Base-by-base conservation (phyloP, 1,140 invertebrate genomes). In the Arion vulgaris region DNA sequence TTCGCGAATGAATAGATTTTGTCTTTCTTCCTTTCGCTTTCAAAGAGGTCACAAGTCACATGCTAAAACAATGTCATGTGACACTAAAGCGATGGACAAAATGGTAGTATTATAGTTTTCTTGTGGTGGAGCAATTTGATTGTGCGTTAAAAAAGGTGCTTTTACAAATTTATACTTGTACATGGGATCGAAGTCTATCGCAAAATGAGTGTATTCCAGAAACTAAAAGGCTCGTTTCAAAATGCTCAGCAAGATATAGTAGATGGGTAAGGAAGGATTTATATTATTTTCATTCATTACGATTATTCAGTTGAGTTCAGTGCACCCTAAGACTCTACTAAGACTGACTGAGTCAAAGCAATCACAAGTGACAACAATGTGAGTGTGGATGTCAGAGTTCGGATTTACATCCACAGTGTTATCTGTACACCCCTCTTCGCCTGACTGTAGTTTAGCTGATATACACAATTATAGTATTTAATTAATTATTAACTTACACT, bases 221-320 rank as follows among this genome's bases (percentile, higher is more conserved):
- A 51, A 53, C 34, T 84, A 32, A 84, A 84, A 84, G 83, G 83
- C 26, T 76, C 83, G 26, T 84, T 84, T 75, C 83, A 84, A 41
- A 84, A 66, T 69, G 83, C 73, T 36, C 83, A 84, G n/a, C 83
- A 84, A 53, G 83, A 84, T 49, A 80, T 84, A 38, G 73, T 84
- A 28, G 83, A 84, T 41, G 72, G 83, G 83, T 84, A 84, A 75
- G 78, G 45, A 15, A 36, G 62, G 62, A 11, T 79, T 11, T 11
- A 49, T 19, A 49, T 49, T 49, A 11, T 49, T 49, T 49, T 49
- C 45, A 49, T 49, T 49, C 45, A 49, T 9, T 11, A 9, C 19
- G 45, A 49, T 19, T 49, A 19, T 11, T 49, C 45, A n/a, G n/a
- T n/a, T n/a, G n/a, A n/a, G n/a, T n/a, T n/a, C n/a, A n/a, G n/a